These are phyloP conservation scores for Hemitrygon akajei DNA, from an alignment of 2,797 vertebrate genomes.

Conservation along the genomic window DNA sequence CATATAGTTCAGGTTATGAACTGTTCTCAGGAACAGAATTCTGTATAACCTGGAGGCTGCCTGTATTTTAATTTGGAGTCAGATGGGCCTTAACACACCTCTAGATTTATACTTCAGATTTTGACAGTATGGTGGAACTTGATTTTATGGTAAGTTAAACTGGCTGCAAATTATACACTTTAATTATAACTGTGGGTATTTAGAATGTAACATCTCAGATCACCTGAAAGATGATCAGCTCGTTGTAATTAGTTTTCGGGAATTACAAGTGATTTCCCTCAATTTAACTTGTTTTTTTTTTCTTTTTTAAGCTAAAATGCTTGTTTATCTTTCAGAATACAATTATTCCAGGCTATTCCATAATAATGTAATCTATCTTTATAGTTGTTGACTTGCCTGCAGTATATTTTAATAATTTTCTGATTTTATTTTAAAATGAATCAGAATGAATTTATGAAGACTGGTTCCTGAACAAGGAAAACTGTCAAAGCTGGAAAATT, in stretches of 20 bases:
- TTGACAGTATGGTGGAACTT: background rate
- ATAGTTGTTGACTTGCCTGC: background rate
- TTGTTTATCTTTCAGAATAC: background rate
- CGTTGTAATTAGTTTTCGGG: background rate
- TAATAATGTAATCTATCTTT: background rate
- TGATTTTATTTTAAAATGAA: background rate
- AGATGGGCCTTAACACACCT: background rate
- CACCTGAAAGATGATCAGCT: too few relatives aligned
- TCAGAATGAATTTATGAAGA: background rate
- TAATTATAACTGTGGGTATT: background rate
- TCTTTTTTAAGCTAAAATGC: background rate
- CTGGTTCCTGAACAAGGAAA: background rate
- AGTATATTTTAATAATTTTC: background rate
- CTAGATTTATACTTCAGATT: background rate
- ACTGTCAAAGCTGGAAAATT: background rate
- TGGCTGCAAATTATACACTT: background rate
- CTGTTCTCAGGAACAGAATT: too few relatives aligned
- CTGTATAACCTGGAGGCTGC: too few relatives aligned
- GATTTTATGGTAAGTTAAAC: background rate
- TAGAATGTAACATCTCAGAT: background rate
- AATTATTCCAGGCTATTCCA: too few relatives aligned
- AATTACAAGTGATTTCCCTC: background rate
- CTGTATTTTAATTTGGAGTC: background rate
- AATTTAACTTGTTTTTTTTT: background rate
- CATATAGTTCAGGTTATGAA: too few relatives aligned